These are phyloP conservation scores for Epistrophe eligans DNA, from an alignment of 2,888 invertebrate species.

Conservation along the genomic window DNA sequence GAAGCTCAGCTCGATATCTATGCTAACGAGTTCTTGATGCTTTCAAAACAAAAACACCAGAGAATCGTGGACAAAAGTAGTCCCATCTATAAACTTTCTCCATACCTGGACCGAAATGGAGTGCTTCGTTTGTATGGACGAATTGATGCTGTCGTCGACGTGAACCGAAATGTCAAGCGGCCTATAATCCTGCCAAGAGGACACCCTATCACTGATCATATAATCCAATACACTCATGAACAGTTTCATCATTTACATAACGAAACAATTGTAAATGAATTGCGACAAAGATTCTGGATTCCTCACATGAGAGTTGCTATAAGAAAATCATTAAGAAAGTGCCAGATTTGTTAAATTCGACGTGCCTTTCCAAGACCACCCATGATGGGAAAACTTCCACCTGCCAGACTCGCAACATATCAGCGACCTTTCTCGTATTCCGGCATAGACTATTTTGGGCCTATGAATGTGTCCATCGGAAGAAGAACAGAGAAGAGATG, in stretches of 20 bases:
- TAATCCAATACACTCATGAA: too few species aligned
- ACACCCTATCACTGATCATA: too few species aligned
- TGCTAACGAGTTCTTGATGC: too few species aligned
- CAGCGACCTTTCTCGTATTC: conserved; percentile 8
- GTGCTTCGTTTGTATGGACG: too few species aligned
- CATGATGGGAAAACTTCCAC: not conserved
- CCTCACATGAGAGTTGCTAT: not conserved
- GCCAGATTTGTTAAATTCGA: not conserved
- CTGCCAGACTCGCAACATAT: not conserved
- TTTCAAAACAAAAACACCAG: too few species aligned
- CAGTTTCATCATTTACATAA: not conserved
- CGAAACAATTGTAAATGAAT: not conserved
- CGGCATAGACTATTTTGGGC: conserved; percentile 50
- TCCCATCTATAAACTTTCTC: too few species aligned
- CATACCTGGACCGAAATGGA: too few species aligned
- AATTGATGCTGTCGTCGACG: too few species aligned
- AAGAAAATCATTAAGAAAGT: not conserved
- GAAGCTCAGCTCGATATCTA: too few species aligned
- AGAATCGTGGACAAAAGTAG: too few species aligned
- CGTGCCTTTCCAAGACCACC: not conserved
- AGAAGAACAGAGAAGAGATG: conserved; percentile 40
- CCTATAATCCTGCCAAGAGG: too few species aligned
- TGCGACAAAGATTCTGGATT: not conserved
- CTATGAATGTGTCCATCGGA: conserved; percentile 9
- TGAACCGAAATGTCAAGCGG: too few species aligned